Conservation (phyloP, 2,113 vertebrate species). For the Rhynchopsitta pachyrhyncha region DNA sequence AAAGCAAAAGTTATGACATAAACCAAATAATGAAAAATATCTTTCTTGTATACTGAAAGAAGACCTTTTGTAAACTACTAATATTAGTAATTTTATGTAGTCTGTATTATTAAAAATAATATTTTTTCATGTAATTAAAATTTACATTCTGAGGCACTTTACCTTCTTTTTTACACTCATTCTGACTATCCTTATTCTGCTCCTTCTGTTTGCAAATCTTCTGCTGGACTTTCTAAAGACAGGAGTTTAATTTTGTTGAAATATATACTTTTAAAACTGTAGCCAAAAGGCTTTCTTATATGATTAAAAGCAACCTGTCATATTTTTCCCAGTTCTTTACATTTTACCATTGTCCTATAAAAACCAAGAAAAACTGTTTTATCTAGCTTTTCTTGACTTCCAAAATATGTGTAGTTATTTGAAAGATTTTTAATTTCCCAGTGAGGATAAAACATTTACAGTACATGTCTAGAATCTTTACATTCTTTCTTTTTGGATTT, state of each 20-base stretch:
- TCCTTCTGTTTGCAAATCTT: background rate
- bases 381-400: background rate
- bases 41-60: background rate
- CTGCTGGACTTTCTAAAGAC: background rate
- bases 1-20: background rate
- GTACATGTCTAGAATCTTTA: background rate
- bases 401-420: background rate
- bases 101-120: background rate
- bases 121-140: background rate
- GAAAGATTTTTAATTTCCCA: background rate
- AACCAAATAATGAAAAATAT: background rate
- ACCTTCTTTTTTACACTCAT: background rate
- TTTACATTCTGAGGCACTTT: background rate
- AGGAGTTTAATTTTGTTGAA: background rate
- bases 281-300: background rate
- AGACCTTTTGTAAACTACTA: background rate
- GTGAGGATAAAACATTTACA: background rate
- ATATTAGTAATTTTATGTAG: background rate
- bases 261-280: background rate
- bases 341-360: background rate
- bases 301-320: accelerated
- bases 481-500: background rate
- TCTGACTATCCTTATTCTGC: background rate
- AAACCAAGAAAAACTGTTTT: background rate
- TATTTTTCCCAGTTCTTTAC: background rate